These are phyloP conservation scores for Ommatoiulus sabulosus DNA, from an alignment of 2,888 invertebrate species.

Conservation along the genomic window DNA sequence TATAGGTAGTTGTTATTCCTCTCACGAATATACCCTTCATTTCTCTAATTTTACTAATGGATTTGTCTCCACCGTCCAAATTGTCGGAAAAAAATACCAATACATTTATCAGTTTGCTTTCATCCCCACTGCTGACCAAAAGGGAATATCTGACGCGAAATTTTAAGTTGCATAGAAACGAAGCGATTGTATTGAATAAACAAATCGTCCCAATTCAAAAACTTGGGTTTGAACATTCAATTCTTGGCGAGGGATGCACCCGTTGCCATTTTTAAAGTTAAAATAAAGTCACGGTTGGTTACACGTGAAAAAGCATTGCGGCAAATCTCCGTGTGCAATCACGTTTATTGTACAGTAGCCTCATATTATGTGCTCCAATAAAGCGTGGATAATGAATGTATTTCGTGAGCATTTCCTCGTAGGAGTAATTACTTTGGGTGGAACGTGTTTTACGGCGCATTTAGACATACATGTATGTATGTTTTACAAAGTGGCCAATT, in stretches of 20 bases:
- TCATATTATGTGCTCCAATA: neutral
- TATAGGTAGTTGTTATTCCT: neutral
- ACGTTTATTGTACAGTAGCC: neutral
- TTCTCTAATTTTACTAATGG: neutral
- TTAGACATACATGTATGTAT: too few species aligned
- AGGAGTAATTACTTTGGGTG: constrained; percentile 7
- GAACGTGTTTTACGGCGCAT: neutral
- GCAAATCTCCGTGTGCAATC: neutral
- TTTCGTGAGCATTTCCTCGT: constrained; percentile 19
- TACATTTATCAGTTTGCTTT: too few species aligned
- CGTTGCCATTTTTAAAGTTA: neutral
- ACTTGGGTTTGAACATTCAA: neutral
- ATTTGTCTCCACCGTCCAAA: too few species aligned
- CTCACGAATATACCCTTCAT: neutral
- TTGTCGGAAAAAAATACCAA: neutral
- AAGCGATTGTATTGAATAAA: too few species aligned
- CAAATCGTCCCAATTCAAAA: neutral
- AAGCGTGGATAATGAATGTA: neutral
- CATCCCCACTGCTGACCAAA: too few species aligned
- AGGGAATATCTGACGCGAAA: too few species aligned
- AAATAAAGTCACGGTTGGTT: neutral
- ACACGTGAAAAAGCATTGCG: neutral
- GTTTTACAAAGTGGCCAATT: neutral
- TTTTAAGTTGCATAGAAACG: too few species aligned
- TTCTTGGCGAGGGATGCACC: neutral